A percentile compares a stretch with the other conserved stretches of the same genome.
These are phyloP conservation scores for Meteorus cinctellus DNA, from an alignment of 2,888 invertebrate species.

Conservation along the genomic window DNA sequence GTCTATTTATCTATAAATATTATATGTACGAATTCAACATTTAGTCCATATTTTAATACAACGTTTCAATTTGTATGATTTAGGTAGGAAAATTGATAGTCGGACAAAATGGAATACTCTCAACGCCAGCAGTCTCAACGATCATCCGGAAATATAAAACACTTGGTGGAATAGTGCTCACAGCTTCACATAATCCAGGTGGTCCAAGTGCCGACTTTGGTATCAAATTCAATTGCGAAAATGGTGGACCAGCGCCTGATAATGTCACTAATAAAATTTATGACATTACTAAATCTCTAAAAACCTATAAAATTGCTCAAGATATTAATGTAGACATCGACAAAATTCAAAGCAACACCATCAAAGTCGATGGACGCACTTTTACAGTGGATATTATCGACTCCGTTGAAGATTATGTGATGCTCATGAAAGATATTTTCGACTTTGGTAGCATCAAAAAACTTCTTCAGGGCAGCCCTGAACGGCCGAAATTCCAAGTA, in stretches of 20 bases:
- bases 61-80: constrained; percentile 1
- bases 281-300: constrained; percentile 84
- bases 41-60: background rate
- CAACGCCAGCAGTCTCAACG: constrained; percentile 97
- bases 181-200: constrained; percentile 99
- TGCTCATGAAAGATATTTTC: constrained; percentile 96
- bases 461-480: constrained; percentile 81
- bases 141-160: constrained; percentile 92
- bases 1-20: background rate
- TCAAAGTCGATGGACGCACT: constrained; percentile 80
- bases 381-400: constrained; percentile 94
- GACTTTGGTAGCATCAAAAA: constrained; percentile 88
- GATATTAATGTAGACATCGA: constrained; percentile 85
- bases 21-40: background rate
- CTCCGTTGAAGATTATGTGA: constrained; percentile 90
- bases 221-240: constrained; percentile 97
- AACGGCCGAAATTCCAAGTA: constrained; percentile 84
- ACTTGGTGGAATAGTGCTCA: constrained; percentile 95
- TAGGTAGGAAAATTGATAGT: constrained; percentile 89
- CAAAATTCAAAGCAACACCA: constrained; percentile 76
- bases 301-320: constrained; percentile 86
- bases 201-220: constrained; percentile 98
- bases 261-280: constrained; percentile 91
- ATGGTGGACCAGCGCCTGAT: constrained; percentile 98
- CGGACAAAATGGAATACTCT: constrained; percentile 95